phyloP scores from a whole-genome alignment of 2,797 vertebrate genomes.

The Gallirallus australis region DNA sequence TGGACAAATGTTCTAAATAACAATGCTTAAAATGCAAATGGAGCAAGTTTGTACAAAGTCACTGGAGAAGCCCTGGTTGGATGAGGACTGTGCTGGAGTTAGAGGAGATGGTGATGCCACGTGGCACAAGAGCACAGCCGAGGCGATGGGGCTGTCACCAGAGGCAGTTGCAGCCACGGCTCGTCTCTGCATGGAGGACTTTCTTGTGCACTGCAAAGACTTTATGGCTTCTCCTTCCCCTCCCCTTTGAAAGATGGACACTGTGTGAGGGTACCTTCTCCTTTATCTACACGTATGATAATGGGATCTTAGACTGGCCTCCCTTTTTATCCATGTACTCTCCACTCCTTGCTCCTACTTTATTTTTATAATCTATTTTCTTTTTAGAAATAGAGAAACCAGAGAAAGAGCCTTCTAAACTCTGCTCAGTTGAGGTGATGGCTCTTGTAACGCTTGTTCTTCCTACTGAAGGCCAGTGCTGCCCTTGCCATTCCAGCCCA shows the following conservation, averaged over 20 bases:
- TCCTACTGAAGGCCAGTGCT: neutral
- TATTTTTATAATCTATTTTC: neutral
- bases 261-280: neutral
- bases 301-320: neutral
- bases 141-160: neutral
- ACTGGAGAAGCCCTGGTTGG: neutral
- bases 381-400: neutral
- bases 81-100: slow-evolving; percentile 2
- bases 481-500: neutral
- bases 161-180: slow-evolving; percentile 7
- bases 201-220: neutral
- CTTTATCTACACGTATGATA: neutral
- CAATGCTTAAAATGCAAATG: neutral
- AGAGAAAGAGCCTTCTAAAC: neutral
- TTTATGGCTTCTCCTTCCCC: neutral
- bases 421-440: neutral
- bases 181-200: neutral
- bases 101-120: slow-evolving; percentile 41
- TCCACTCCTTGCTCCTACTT: neutral
- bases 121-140: slow-evolving; percentile 7
- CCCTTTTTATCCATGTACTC: neutral
- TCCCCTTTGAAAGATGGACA: neutral
- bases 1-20: neutral
- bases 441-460: neutral
- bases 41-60: neutral